These are phyloP conservation scores for Hirtodrosophila histrioides DNA, from an alignment of 2,888 invertebrate genomes.

Conservation along the genomic window DNA sequence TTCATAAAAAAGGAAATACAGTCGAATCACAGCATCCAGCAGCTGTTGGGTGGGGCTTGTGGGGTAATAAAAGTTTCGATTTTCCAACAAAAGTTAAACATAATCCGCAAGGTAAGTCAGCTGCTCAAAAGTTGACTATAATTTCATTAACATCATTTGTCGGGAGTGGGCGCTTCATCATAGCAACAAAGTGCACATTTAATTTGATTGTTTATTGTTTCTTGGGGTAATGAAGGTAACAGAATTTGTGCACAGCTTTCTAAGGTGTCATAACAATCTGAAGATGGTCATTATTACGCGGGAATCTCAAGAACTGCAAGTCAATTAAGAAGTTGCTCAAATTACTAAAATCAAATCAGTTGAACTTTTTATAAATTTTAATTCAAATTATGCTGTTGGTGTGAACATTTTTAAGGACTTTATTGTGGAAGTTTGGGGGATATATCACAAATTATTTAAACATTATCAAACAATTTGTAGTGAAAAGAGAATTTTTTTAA, in stretches of 20 bases:
- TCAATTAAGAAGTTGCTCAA: slow-evolving; percentile 48
- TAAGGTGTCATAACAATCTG: slow-evolving; percentile 40
- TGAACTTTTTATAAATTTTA: slow-evolving; percentile 1
- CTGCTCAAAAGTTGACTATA: slow-evolving; percentile 54
- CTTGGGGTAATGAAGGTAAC: slow-evolving; percentile 6
- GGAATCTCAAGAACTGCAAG: slow-evolving; percentile 20
- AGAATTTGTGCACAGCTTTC: slow-evolving; percentile 19
- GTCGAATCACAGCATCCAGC: not conserved
- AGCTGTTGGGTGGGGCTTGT: slow-evolving; percentile 6
- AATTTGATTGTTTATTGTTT: slow-evolving; percentile 63
- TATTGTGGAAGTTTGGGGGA: not conserved
- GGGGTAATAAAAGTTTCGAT: slow-evolving; percentile 47
- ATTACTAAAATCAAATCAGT: slow-evolving; percentile 28
- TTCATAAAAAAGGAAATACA: slow-evolving; percentile 16
- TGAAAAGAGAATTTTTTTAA: too few species aligned
- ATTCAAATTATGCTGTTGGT: too few species aligned
- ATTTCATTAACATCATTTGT: slow-evolving; percentile 65
- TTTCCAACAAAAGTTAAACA: slow-evolving; percentile 52
- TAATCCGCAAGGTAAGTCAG: slow-evolving; percentile 54
- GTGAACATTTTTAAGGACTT: too few species aligned
- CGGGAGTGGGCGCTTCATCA: slow-evolving; percentile 11
- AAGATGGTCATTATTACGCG: slow-evolving; percentile 15
- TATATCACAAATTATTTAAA: too few species aligned
- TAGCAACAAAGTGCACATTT: slow-evolving; percentile 47
- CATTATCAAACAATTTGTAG: too few species aligned